Conservation (phyloP, 2,113 vertebrate genomes). For the Clarias batrachus region DNA sequence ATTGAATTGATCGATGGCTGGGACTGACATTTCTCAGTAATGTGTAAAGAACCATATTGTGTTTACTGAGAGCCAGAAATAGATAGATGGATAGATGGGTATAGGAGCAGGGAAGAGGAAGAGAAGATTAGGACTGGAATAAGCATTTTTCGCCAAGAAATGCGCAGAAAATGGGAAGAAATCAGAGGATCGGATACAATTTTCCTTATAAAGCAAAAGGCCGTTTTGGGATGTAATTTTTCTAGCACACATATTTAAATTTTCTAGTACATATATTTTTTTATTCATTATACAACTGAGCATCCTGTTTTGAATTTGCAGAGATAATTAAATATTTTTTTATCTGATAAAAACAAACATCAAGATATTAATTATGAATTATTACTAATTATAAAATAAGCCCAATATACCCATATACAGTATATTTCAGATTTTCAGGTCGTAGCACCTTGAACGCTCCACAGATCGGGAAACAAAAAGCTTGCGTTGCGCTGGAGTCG, state of each 20-base stretch:
- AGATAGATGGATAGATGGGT: conserved; percentile 37
- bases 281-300: not conserved
- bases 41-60: conserved; percentile 74
- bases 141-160: not conserved
- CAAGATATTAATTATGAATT: not conserved
- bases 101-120: not conserved
- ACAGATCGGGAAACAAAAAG: not conserved
- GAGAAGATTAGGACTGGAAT: not conserved
- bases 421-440: too few relatives aligned
- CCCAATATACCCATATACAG: too few relatives aligned
- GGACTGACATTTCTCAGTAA: conserved; percentile 73
- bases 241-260: not conserved
- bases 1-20: conserved; percentile 70
- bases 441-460: not conserved
- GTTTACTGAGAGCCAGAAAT: conserved; percentile 61
- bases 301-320: not conserved
- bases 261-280: not conserved
- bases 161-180: too few relatives aligned
- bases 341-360: not conserved
- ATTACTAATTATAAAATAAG: too few relatives aligned
- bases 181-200: not conserved
- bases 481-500: conserved; percentile 72
- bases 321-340: not conserved
- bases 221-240: not conserved
- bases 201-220: too few relatives aligned